phyloP scores from a whole-genome alignment of 2,888 invertebrate genomes.

The Campaea margaritaria region DNA sequence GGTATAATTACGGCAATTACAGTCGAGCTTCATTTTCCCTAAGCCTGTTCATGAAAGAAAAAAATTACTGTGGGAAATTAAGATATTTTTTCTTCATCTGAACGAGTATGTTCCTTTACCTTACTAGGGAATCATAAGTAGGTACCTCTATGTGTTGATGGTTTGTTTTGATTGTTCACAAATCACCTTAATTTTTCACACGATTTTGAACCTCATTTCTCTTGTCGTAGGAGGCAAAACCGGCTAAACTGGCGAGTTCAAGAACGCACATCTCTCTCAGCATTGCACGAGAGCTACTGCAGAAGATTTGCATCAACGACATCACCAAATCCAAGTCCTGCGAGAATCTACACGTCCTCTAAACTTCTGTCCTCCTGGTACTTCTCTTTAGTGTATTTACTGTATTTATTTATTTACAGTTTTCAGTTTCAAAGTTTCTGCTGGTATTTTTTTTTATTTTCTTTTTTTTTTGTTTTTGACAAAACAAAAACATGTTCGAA shows the following conservation, averaged over 20 bases:
- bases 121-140: neutral
- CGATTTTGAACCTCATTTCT: slow-evolving; percentile 39
- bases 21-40: no score
- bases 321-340: slow-evolving; percentile 94
- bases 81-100: no score
- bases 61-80: no score
- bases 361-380: slow-evolving; percentile 56
- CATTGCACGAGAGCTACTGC: slow-evolving; percentile 92
- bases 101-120: no score
- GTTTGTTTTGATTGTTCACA: neutral
- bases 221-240: slow-evolving; percentile 78
- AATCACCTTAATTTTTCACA: neutral
- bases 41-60: no score
- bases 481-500: no score
- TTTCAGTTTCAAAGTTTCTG: neutral
- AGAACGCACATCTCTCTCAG: slow-evolving; percentile 92
- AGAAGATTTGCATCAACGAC: slow-evolving; percentile 94
- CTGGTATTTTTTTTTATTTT: no score
- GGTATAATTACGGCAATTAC: no score
- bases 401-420: neutral
- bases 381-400: slow-evolving; percentile 22
- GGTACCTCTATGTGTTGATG: neutral
- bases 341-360: slow-evolving; percentile 94
- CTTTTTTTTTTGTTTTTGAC: no score
- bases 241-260: slow-evolving; percentile 90